Base-by-base conservation (phyloP, 1,140 invertebrate species). In the Cyclargus thomasi region DNA sequence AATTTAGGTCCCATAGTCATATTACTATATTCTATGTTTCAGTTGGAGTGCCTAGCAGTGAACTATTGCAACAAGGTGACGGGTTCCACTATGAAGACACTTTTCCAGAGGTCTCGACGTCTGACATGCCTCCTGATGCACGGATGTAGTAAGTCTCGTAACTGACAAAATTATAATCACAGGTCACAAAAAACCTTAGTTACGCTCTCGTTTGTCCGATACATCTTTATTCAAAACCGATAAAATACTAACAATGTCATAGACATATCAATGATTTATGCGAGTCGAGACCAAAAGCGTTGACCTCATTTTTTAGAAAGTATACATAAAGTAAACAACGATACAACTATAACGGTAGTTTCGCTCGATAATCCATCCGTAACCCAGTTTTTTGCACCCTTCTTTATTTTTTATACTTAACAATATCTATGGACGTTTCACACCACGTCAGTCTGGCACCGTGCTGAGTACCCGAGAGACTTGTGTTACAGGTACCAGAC, bases 31-130 rank as follows among this genome's bases (percentile, higher is more conserved):
- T 14, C 10, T 8, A 47, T 47, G 39, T 64, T 74, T 2, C 94
- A 99, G 93, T 91, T 99, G 69, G 98, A 99, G 88, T 99, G 97
- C 85, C 85, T 99, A 63, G 97, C 98, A 3, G 95, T 99, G 0
- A 99, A 99, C 90, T 90, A 77, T 69, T 99, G 99, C 88, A 93
- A 97, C 57, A 98, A 99, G 90, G 97, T 99, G 4, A 99, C 96
- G 0, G 99, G 99, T 0, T 96, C 96, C n/a, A 98, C 97, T 0
- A 94, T 99, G 91, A 99, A 99, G 89, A 96, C 96, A 0, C 90
- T 99, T 0, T 96, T 99, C 74, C 96, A 98, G 86, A 92, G 98
- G 39, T 99, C 98, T 72, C 95, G 97, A 80, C 94, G 99, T 68
- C 91, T 99, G 14, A 96, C 94, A 72, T 97, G 97, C 72, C 93